phyloP scores from a whole-genome alignment of 2,797 vertebrate genomes.

The Ctenosaura bakeri region DNA sequence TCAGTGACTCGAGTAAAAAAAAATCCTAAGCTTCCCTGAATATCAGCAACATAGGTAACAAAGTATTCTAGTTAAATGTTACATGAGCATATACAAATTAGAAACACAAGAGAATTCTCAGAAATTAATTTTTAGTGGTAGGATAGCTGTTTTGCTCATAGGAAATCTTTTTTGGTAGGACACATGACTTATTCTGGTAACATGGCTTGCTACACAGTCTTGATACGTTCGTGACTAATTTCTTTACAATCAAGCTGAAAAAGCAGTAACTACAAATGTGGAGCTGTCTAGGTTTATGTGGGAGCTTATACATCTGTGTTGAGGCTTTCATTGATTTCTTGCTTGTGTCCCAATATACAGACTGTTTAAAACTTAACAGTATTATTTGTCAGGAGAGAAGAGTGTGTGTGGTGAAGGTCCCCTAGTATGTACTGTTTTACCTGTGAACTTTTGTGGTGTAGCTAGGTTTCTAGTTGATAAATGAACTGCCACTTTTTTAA shows the following conservation, averaged over 20 bases:
- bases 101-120: not conserved
- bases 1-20: not conserved
- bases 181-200: not conserved
- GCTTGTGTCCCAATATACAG: not conserved
- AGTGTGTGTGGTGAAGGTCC: too few relatives aligned
- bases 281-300: not conserved
- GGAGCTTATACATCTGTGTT: not conserved
- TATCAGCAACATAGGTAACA: not conserved
- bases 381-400: not conserved
- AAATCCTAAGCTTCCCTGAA: not conserved
- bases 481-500: not conserved
- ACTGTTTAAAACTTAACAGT: not conserved
- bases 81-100: not conserved
- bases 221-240: not conserved
- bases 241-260: not conserved
- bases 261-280: too few relatives aligned
- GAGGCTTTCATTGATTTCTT: not conserved
- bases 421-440: not conserved
- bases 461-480: not conserved
- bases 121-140: not conserved
- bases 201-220: not conserved
- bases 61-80: not conserved
- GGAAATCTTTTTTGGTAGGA: not conserved
- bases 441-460: not conserved
- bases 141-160: too few relatives aligned